Evolutionary conservation across 53 echinoderm and acorn worm species (phyloP).

Genomic region (Paelopatides confundens): DNA sequence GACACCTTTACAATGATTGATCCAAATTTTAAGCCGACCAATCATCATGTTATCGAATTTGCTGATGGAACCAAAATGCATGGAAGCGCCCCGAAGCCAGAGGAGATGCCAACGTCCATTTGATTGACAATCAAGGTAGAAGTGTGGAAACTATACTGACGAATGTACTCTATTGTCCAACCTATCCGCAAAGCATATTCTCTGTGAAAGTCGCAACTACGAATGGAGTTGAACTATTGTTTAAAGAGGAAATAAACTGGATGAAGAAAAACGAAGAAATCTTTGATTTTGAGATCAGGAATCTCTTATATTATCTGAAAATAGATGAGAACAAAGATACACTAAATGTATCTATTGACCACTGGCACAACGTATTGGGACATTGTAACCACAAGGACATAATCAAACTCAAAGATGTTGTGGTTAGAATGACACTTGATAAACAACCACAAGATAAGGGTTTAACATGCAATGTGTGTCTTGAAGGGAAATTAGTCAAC

Average conservation of each 20-base stretch:
- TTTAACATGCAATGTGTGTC: conserved; percentile 42
- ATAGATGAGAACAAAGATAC: background rate
- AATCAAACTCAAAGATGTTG: conserved; percentile 43
- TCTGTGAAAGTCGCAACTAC: conserved; percentile 42
- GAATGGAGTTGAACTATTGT: no score
- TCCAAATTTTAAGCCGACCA: background rate
- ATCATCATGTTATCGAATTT: conserved; percentile 19
- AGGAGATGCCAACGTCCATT: conserved; percentile 39
- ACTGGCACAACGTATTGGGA: conserved; percentile 9
- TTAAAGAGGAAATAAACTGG: conserved; percentile 11
- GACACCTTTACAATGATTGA: background rate
- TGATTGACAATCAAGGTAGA: no score
- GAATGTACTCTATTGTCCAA: conserved; percentile 37
- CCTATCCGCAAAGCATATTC: conserved; percentile 53
- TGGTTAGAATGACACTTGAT: conserved; percentile 10
- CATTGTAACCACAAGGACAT: conserved; percentile 58
- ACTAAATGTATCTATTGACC: conserved; percentile 3
- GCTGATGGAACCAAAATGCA: conserved; percentile 31
- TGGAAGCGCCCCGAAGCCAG: conserved; percentile 15
- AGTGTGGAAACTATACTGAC: no score
- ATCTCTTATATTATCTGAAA: conserved; percentile 30
- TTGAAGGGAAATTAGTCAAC: conserved; percentile 45
- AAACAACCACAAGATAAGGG: background rate
- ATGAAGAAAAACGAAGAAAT: conserved; percentile 41
- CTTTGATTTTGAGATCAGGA: background rate